These are phyloP conservation scores for Frankliniella fusca DNA, from an alignment of 2,888 invertebrate genomes.

Conservation along the genomic window DNA sequence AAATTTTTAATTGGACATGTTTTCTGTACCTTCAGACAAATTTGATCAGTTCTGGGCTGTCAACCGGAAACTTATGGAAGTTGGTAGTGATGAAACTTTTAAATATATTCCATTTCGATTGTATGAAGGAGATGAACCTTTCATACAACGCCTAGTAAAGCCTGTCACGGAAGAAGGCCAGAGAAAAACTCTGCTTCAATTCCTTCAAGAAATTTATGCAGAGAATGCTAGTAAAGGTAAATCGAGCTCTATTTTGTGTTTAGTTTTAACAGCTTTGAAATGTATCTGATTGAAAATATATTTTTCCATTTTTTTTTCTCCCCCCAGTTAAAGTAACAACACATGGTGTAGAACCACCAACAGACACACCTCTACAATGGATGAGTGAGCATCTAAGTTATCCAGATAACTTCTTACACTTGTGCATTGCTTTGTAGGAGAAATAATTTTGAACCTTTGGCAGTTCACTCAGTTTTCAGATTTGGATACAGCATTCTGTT, in stretches of 20 bases:
- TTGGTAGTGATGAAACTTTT: conserved; percentile 67
- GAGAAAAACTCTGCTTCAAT: conserved; percentile 65
- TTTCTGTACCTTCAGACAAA: conserved; percentile 63
- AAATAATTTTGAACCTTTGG: too few relatives aligned
- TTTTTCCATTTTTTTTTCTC: conserved; percentile 35
- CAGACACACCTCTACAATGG: conserved; percentile 92
- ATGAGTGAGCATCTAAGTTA: conserved; percentile 96
- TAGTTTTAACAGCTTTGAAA: background rate
- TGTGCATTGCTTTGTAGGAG: conserved; percentile 48
- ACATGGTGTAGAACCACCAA: conserved; percentile 84
- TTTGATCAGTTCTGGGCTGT: conserved; percentile 99
- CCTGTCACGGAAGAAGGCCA: conserved; percentile 72
- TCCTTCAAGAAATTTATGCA: conserved; percentile 67
- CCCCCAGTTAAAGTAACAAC: conserved; percentile 70
- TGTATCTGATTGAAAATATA: background rate
- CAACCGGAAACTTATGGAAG: conserved; percentile 91
- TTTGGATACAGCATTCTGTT: too few relatives aligned
- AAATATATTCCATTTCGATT: conserved; percentile 86
- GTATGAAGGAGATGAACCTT: conserved; percentile 67
- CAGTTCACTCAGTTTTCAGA: too few relatives aligned
- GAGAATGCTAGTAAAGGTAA: conserved; percentile 44
- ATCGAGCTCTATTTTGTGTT: background rate
- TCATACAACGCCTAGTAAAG: conserved; percentile 69
- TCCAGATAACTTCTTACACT: conserved; percentile 96
- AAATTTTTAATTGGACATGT: too few relatives aligned